phyloP scores from a whole-genome alignment of 2,797 vertebrate species.

The Loriculus beryllinus region DNA sequence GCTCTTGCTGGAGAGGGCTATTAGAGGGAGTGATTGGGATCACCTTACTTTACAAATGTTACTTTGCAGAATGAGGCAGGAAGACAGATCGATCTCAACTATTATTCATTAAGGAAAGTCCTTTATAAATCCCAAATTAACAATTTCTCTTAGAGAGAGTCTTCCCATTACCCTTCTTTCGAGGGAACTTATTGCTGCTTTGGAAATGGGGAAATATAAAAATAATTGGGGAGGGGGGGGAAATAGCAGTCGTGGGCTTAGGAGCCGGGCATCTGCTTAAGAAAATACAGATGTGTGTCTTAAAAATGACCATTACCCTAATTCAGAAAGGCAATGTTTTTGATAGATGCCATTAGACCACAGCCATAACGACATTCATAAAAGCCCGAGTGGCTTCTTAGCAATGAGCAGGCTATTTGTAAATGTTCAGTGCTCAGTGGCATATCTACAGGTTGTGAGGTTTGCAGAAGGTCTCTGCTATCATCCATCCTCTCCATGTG shows the following conservation, averaged over 20 bases:
- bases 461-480: not conserved
- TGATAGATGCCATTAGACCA: not conserved
- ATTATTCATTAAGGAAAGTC: conserved; percentile 77
- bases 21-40: conserved; percentile 69
- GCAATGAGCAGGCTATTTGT: not conserved
- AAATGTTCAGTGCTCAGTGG: rapidly evolving
- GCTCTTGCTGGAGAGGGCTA: conserved; percentile 41
- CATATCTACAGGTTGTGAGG: not conserved
- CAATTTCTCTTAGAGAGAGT: conserved; percentile 74
- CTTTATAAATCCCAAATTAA: conserved; percentile 81
- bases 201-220: conserved; percentile 66
- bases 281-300: conserved; percentile 38
- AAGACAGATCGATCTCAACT: conserved; percentile 74
- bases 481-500: rapidly evolving
- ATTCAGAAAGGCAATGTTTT: not conserved
- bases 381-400: not conserved
- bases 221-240: conserved; percentile 54
- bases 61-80: conserved; percentile 71
- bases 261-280: conserved; percentile 18
- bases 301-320: conserved; percentile 28
- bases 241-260: conserved; percentile 17
- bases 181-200: conserved; percentile 52
- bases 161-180: conserved; percentile 65
- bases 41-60: conserved; percentile 75
- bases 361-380: rapidly evolving